Percentiles rank a stretch among this genome's conserved stretches.
Conservation (phyloP, 2,888 invertebrate species). For the Tiliacea aurago region DNA sequence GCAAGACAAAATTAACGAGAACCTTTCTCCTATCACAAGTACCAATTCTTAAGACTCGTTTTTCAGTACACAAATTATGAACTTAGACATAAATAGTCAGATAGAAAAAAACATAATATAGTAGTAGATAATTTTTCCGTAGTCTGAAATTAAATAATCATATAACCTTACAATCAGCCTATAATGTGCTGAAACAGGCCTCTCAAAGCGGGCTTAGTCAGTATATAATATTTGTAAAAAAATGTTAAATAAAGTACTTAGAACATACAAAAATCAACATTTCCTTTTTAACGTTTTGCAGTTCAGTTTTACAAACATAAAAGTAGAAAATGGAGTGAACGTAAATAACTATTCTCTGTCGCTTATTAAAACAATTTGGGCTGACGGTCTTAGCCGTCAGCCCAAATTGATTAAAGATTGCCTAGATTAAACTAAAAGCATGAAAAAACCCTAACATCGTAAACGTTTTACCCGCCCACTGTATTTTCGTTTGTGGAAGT, state of each 20-base stretch:
- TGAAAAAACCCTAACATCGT: constrained; percentile 20
- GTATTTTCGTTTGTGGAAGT: constrained; percentile 1
- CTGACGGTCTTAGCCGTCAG: too few species aligned
- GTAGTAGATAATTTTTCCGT: neutral
- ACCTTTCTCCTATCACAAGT: neutral
- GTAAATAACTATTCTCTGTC: neutral
- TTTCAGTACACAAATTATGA: neutral
- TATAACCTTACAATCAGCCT: neutral
- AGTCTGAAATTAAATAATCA: neutral
- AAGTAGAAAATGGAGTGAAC: constrained; percentile 5
- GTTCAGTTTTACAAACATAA: neutral
- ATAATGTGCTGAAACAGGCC: neutral
- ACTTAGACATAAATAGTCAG: neutral
- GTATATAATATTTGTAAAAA: neutral
- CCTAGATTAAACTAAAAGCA: neutral
- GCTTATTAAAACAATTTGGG: constrained; percentile 13
- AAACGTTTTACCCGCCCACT: constrained; percentile 24
- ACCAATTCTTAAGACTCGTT: neutral
- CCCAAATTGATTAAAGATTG: too few species aligned
- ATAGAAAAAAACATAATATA: neutral
- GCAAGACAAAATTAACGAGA: neutral
- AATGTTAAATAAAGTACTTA: too few species aligned
- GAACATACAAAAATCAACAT: neutral
- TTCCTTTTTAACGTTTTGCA: neutral
- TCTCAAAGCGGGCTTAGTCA: neutral